Evolutionary conservation across 2,888 invertebrate genomes (phyloP), one percentile per base, ranked within the genome.

Genomic region (Strigamia maritima): DNA sequence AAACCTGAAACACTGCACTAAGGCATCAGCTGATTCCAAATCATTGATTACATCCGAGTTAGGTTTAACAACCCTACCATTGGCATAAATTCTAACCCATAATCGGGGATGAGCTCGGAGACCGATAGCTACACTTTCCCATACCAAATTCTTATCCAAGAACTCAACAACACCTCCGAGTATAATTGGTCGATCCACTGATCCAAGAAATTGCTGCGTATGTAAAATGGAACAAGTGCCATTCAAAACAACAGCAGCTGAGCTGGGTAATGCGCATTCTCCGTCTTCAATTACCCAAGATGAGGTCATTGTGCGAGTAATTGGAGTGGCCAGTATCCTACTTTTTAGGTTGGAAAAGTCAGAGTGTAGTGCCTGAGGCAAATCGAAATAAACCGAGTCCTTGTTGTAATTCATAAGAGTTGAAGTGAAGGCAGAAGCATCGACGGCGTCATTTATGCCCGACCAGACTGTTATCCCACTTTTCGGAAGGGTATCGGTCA

Each of bases 391-490:
- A 1, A 93, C 90, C 81, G 90, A 89, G 81, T 91, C 88, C 4
- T 90, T 83, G 0, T 93, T 93, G 26, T 92, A 88, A 0, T 89
- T 87, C 54, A 89, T 88, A 81, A 94, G 91, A 54, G 95, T 87
- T 12, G 89, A 86, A 2, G 90, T 88, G 78, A 95, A 88, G 75
- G 90, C 88, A 1, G 88, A 86, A 3, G 91, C 89, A 83, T 93
- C 89, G 22, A 94, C 92, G 16, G 87, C 84, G 84, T 95, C 94
- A 0, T 87, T 88, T 40, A 87, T 88, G 75, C 89, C 88, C 2
- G 92, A 91, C 95, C 95, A 95, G 78, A 95, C 89, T 0, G 95
- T 95, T 81, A 96, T 86, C 0, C 93, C 92, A 65, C 90, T 89
- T 82, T 89, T 88, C 6, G 88, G 86, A 77, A 84, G 12, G 87